Conservation (phyloP, 2,888 invertebrate species). For the Hylaea fasciaria region DNA sequence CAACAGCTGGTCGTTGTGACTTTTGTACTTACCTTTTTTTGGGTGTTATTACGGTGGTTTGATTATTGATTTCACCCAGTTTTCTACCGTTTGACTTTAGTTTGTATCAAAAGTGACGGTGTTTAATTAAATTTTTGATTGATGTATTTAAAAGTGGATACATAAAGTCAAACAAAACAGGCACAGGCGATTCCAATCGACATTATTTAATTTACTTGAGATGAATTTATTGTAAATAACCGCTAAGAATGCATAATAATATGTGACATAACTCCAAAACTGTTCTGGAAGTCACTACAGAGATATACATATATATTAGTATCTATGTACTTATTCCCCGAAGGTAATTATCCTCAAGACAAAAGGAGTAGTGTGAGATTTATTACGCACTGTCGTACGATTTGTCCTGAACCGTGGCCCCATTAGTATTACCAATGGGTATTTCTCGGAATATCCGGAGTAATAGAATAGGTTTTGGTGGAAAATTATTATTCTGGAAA, state of each 20-base stretch:
- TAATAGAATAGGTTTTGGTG: neutral
- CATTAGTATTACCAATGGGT: neutral
- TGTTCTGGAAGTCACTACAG: slow-evolving; percentile 3
- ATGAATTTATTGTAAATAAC: too few species aligned
- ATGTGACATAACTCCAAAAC: neutral
- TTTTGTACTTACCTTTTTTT: too few species aligned
- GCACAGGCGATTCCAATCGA: too few species aligned
- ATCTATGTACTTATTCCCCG: slow-evolving; percentile 29
- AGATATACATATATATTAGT: slow-evolving; percentile 31
- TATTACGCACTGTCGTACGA: slow-evolving; percentile 15
- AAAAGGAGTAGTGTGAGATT: slow-evolving; percentile 33
- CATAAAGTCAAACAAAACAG: too few species aligned
- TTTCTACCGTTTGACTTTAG: too few species aligned
- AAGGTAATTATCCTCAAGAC: slow-evolving; percentile 33
- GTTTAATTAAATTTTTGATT: too few species aligned
- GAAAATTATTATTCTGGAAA: too few species aligned
- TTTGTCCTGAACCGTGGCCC: slow-evolving; percentile 11
- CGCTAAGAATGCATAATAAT: neutral
- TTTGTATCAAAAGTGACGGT: too few species aligned
- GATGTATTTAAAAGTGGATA: too few species aligned
- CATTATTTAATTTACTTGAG: too few species aligned
- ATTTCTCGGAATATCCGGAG: neutral
- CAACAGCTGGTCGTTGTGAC: neutral
- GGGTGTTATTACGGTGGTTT: too few species aligned
- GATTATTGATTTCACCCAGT: neutral